Evolutionary conservation across 2,797 vertebrate genomes (phyloP).

Genomic region (Pterois miles): DNA sequence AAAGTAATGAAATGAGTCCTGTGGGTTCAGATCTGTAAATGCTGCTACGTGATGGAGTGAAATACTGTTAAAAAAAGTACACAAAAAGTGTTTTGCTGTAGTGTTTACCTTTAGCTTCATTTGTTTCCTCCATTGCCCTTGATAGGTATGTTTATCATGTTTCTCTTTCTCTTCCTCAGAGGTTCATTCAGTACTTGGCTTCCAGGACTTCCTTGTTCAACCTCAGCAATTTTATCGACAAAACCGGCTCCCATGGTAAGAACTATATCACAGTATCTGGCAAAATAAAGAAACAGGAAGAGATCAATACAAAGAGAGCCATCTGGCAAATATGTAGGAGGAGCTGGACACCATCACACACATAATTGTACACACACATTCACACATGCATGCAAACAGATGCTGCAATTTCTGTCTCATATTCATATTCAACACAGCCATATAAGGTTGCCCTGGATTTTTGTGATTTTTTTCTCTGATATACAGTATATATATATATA

Average conservation of each 20-base stretch:
- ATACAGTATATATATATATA: too few relatives aligned
- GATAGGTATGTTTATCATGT: background rate
- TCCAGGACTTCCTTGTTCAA: conserved; percentile 99
- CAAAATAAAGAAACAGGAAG: conserved; percentile 11
- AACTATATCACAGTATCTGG: background rate
- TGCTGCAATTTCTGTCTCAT: background rate
- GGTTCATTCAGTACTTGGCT: conserved; percentile 99
- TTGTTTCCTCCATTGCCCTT: background rate
- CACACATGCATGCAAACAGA: conserved; percentile 6
- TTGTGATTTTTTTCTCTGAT: background rate
- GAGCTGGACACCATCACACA: background rate
- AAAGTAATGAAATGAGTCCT: background rate
- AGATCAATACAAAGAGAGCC: conserved; percentile 3
- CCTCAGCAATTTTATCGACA: conserved; percentile 99
- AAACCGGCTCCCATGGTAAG: conserved; percentile 98
- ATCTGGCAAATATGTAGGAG: conserved; percentile 21
- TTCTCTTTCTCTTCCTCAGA: conserved; percentile 81
- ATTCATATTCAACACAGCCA: background rate
- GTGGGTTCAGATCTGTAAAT: background rate
- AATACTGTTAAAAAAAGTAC: background rate
- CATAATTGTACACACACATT: background rate
- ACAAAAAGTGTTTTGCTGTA: background rate
- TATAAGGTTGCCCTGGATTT: background rate
- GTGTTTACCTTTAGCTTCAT: background rate
- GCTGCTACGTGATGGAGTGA: background rate